These are phyloP conservation scores for Idaea dimidiata DNA, from an alignment of 2,888 invertebrate genomes.

Conservation along the genomic window DNA sequence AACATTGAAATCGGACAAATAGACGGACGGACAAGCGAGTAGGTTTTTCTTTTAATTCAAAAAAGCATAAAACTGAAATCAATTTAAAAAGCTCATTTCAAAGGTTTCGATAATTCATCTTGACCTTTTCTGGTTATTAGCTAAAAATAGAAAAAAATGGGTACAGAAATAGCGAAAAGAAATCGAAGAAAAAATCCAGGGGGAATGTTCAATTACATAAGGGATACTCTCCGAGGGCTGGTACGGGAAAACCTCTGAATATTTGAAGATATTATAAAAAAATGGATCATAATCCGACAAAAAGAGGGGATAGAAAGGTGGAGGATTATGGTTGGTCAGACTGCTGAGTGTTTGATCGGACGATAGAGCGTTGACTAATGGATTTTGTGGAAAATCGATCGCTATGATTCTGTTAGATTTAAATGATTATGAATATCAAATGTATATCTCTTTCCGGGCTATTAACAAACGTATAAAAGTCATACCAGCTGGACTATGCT, in stretches of 20 bases:
- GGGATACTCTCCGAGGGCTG: neutral
- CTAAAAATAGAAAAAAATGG: neutral
- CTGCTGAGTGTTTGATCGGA: neutral
- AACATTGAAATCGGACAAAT: too few relatives aligned
- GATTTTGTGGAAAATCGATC: neutral
- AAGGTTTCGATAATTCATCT: too few relatives aligned
- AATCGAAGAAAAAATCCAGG: neutral
- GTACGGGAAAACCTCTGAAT: conserved; percentile 2
- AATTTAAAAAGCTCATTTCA: too few relatives aligned
- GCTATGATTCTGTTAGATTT: too few relatives aligned
- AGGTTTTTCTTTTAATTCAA: too few relatives aligned
- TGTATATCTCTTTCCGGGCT: too few relatives aligned
- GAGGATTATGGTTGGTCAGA: neutral
- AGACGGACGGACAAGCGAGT: too few relatives aligned
- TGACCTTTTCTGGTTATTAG: neutral
- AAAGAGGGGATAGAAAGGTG: neutral
- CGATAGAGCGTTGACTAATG: neutral
- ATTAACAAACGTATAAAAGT: too few relatives aligned
- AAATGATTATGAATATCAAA: too few relatives aligned
- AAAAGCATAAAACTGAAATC: too few relatives aligned
- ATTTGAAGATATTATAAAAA: conserved; percentile 3
- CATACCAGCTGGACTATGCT: too few relatives aligned
- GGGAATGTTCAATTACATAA: conserved; percentile 2
- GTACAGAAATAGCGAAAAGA: neutral
- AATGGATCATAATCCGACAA: conserved; percentile 2